Evolutionary conservation across 2,888 invertebrate genomes (phyloP).

Genomic region (Cerceris ruficornis): DNA sequence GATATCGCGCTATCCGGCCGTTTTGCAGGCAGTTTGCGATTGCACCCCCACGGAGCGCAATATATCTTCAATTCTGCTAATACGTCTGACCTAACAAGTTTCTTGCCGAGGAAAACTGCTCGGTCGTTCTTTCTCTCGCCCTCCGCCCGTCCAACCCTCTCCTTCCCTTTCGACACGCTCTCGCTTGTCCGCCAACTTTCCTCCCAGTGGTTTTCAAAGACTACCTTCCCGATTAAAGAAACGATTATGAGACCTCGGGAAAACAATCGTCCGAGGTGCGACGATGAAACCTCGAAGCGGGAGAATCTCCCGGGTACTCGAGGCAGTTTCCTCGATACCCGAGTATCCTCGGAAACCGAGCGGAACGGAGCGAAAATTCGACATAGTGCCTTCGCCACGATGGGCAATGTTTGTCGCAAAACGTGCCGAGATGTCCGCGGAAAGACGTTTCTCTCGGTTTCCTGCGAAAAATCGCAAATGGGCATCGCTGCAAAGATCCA

Average conservation of each 20-base stretch:
- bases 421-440: not conserved
- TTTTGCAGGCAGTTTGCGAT: slow-evolving; percentile 26
- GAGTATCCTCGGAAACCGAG: too few relatives aligned
- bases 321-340: too few relatives aligned
- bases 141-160: not conserved
- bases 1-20: slow-evolving; percentile 33
- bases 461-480: too few relatives aligned
- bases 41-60: slow-evolving; percentile 27
- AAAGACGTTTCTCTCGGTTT: not conserved
- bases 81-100: slow-evolving; percentile 64
- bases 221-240: not conserved
- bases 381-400: too few relatives aligned
- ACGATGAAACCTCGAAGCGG: too few relatives aligned
- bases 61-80: slow-evolving; percentile 62
- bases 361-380: too few relatives aligned
- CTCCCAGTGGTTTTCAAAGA: slow-evolving; percentile 53
- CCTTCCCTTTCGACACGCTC: slow-evolving; percentile 18
- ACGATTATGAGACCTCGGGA: not conserved
- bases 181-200: slow-evolving; percentile 39
- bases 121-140: slow-evolving; percentile 49
- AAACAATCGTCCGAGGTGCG: too few relatives aligned
- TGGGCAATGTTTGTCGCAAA: too few relatives aligned
- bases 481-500: too few relatives aligned
- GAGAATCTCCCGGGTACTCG: too few relatives aligned
- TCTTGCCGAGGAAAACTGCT: slow-evolving; percentile 54